Evolutionary conservation across 2,797 vertebrate species (phyloP).

Genomic region (Yasuhikotakia modesta): DNA sequence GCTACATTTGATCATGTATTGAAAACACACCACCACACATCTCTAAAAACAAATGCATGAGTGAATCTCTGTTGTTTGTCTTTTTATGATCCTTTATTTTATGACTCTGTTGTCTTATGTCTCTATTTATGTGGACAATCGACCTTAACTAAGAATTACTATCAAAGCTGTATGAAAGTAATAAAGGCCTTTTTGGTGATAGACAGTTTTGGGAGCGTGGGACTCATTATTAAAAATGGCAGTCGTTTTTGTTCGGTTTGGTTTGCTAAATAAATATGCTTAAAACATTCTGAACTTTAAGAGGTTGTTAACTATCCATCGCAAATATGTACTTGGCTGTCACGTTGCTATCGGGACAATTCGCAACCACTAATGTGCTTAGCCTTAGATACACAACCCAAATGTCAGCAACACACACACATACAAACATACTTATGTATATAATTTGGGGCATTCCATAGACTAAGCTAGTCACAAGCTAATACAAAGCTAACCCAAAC

Average conservation of each 20-base stretch:
- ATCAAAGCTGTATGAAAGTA: slow-evolving; percentile 26
- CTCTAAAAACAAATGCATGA: slow-evolving; percentile 36
- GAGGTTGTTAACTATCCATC: neutral
- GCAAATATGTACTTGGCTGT: neutral
- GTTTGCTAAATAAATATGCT: slow-evolving; percentile 40
- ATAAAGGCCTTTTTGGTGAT: slow-evolving; percentile 22
- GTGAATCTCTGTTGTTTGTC: slow-evolving; percentile 43
- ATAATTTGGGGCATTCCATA: too few species aligned
- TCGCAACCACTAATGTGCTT: too few species aligned
- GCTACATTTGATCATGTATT: slow-evolving; percentile 22
- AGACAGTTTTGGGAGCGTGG: slow-evolving; percentile 1
- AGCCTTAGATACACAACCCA: neutral
- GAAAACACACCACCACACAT: slow-evolving; percentile 26
- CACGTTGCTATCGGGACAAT: neutral
- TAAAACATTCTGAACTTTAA: neutral
- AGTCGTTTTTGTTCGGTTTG: neutral
- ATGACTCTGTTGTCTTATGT: slow-evolving; percentile 31
- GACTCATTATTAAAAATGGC: slow-evolving; percentile 2
- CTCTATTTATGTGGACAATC: slow-evolving; percentile 49
- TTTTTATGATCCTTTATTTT: slow-evolving; percentile 45
- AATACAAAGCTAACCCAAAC: too few species aligned
- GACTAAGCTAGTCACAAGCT: too few species aligned
- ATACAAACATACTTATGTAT: too few species aligned
- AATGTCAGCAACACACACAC: neutral
- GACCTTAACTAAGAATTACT: slow-evolving; percentile 4